Conservation (phyloP, 2,888 invertebrate species). For the Deroplatys truncata region DNA sequence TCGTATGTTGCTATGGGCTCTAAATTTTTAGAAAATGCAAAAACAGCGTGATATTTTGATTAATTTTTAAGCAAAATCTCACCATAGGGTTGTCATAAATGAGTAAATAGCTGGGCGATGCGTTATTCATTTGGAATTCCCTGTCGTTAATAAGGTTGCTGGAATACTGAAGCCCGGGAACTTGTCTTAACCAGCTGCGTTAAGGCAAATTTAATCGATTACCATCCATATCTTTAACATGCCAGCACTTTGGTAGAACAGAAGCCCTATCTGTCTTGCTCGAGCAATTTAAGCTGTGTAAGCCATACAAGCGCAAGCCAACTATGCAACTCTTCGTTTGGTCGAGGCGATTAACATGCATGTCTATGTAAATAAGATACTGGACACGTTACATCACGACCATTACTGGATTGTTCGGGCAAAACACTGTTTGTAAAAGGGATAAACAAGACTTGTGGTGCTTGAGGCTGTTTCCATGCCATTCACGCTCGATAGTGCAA, state of each 20-base stretch:
- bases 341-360: slow-evolving; percentile 5
- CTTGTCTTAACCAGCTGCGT: background rate
- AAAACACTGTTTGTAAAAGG: background rate
- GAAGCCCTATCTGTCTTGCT: background rate
- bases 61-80: no score
- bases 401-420: background rate
- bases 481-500: background rate
- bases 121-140: no score
- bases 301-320: background rate
- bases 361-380: background rate
- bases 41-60: no score
- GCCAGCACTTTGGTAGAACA: background rate
- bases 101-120: no score
- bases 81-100: no score
- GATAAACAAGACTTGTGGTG: background rate
- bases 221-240: background rate
- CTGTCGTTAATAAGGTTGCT: no score
- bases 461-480: no score
- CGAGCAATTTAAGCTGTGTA: background rate
- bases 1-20: no score
- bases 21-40: no score
- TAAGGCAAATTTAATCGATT: slow-evolving; percentile 5
- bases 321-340: background rate
- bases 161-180: no score
- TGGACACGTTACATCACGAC: background rate